These are phyloP conservation scores for Pseudomyrmex concolor DNA, from an alignment of 1,140 invertebrate species.

Conservation along the genomic window DNA sequence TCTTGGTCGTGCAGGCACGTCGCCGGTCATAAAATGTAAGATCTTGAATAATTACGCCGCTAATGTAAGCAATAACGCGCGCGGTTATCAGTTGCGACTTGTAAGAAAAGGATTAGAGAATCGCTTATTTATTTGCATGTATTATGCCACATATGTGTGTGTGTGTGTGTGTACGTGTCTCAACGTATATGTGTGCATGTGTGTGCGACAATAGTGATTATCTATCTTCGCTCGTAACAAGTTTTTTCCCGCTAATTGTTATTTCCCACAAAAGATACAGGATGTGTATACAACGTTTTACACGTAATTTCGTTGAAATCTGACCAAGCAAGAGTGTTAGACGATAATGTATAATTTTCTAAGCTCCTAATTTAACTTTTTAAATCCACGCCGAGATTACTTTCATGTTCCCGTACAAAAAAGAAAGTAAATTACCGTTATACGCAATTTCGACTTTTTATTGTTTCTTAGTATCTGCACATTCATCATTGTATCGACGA, in stretches of 20 bases:
- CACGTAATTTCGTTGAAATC: no score
- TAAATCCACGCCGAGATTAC: no score
- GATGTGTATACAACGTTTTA: no score
- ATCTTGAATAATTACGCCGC: slow-evolving; percentile 29
- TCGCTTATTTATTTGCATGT: not conserved
- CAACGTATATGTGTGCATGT: not conserved
- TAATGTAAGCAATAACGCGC: slow-evolving; percentile 30
- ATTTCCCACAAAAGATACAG: not conserved
- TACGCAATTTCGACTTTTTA: no score
- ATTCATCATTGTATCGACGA: slow-evolving; percentile 1
- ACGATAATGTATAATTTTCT: no score
- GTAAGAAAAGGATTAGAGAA: slow-evolving; percentile 7
- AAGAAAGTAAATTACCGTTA: no score
- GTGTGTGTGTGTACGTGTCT: not conserved
- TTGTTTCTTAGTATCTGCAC: not conserved
- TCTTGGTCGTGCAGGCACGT: slow-evolving; percentile 4
- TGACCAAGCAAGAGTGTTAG: no score
- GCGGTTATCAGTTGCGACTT: slow-evolving; percentile 8
- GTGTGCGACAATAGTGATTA: slow-evolving; percentile 3
- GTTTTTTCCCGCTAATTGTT: slow-evolving; percentile 1
- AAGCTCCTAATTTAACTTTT: no score
- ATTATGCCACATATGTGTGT: not conserved
- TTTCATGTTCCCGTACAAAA: no score
- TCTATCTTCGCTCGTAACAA: not conserved
- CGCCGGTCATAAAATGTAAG: slow-evolving; percentile 8